Conservation (phyloP, 2,888 invertebrate genomes). For the Drosophila pseudotalamancana region DNA sequence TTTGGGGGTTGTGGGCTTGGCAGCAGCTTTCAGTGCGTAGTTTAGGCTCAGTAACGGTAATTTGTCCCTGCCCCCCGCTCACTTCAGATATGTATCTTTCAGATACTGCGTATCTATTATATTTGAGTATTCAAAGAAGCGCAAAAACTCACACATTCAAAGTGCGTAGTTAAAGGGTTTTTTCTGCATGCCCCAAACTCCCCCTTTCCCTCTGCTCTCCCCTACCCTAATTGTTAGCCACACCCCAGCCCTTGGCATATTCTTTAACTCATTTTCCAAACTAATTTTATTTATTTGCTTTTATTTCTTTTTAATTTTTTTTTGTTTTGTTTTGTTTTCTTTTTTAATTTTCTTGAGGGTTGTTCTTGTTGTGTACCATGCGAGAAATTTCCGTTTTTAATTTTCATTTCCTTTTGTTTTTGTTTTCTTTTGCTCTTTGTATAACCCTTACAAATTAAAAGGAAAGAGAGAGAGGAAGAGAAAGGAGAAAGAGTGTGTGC, state of each 20-base stretch:
- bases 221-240: not conserved
- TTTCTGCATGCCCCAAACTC: constrained; percentile 14
- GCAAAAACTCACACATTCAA: constrained; percentile 33
- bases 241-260: constrained; percentile 13
- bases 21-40: constrained; percentile 25
- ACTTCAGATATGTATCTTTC: not conserved
- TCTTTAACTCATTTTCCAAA: constrained; percentile 19
- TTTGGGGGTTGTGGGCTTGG: not conserved
- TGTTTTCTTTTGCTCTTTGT: constrained; percentile 19
- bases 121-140: constrained; percentile 6
- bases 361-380: constrained; percentile 16
- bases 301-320: constrained; percentile 10
- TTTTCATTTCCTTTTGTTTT: constrained; percentile 16
- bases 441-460: constrained; percentile 18
- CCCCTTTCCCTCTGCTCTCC: not conserved
- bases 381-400: no score
- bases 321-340: not conserved
- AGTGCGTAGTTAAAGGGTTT: constrained; percentile 63
- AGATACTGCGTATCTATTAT: constrained; percentile 36
- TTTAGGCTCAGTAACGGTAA: constrained; percentile 24
- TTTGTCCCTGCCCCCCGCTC: not conserved
- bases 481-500: not conserved
- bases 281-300: constrained; percentile 54
- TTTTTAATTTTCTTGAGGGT: constrained; percentile 30
- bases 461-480: not conserved